phyloP scores from a whole-genome alignment of 2,797 vertebrate genomes.

The Schizothorax lantsangensis region DNA sequence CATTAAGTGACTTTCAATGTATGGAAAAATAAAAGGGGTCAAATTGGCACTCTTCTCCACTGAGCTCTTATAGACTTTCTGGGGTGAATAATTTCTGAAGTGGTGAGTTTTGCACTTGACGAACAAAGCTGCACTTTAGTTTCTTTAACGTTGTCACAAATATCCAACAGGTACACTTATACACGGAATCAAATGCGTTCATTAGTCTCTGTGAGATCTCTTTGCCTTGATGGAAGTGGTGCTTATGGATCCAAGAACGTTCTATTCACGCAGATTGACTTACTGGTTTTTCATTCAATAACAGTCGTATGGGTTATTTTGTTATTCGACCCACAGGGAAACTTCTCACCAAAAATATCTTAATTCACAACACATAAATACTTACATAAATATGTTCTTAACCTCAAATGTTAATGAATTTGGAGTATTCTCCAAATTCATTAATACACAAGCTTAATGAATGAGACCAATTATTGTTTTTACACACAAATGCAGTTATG shows the following conservation, averaged over 20 bases:
- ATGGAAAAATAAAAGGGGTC: constrained; percentile 64
- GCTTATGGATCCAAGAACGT: background rate
- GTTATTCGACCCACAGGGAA: background rate
- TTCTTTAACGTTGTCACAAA: background rate
- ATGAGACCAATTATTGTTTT: too few relatives aligned
- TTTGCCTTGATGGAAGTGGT: background rate
- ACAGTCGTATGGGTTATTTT: background rate
- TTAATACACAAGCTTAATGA: too few relatives aligned
- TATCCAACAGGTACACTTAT: background rate
- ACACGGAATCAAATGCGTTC: background rate
- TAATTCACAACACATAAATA: background rate
- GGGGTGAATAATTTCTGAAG: background rate
- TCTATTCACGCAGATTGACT: background rate
- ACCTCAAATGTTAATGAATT: background rate
- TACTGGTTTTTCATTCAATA: background rate
- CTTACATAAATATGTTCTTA: background rate
- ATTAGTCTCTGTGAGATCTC: background rate
- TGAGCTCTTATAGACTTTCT: background rate
- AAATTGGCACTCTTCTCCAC: constrained; percentile 38
- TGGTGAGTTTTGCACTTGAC: background rate
- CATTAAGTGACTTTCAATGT: constrained; percentile 65
- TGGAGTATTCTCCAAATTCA: background rate
- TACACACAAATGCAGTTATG: background rate
- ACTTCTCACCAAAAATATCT: background rate
- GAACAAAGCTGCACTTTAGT: background rate